Conservation (phyloP, 2,797 vertebrate genomes). For the Takifugu rubripes region DNA sequence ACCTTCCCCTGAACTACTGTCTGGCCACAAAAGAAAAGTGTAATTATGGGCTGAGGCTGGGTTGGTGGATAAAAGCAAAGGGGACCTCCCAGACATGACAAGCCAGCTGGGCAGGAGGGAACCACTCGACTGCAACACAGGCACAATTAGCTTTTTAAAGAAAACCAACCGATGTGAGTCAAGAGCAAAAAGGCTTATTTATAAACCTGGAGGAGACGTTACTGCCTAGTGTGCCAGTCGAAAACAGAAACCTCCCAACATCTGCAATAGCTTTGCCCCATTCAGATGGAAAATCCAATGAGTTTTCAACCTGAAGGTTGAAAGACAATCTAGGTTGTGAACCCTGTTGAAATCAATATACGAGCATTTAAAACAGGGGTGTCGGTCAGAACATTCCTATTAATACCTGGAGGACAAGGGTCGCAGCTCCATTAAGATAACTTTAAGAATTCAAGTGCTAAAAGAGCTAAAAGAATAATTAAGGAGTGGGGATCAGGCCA, state of each 20-base stretch:
- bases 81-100: slow-evolving; percentile 67
- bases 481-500: slow-evolving; percentile 11
- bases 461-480: slow-evolving; percentile 7
- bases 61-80: slow-evolving; percentile 53
- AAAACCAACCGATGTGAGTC: slow-evolving; percentile 52
- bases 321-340: slow-evolving; percentile 9
- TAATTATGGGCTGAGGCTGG: slow-evolving; percentile 66
- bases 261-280: slow-evolving; percentile 37
- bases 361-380: slow-evolving; percentile 12
- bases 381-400: slow-evolving; percentile 8
- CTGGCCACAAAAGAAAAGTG: slow-evolving; percentile 43
- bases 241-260: slow-evolving; percentile 47
- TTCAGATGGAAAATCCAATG: slow-evolving; percentile 9
- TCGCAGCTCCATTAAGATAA: neutral
- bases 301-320: neutral
- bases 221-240: slow-evolving; percentile 39
- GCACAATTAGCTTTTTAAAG: slow-evolving; percentile 59
- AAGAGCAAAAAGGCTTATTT: slow-evolving; percentile 60
- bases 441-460: slow-evolving; percentile 5
- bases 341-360: slow-evolving; percentile 7
- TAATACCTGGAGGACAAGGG: too few species aligned
- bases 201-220: slow-evolving; percentile 44
- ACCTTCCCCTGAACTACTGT: slow-evolving; percentile 51
- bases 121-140: slow-evolving; percentile 58
- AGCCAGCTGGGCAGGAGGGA: slow-evolving; percentile 54